Evolutionary conservation across 2,797 vertebrate genomes (phyloP).

Genomic region (Hylomyscus alleni): DNA sequence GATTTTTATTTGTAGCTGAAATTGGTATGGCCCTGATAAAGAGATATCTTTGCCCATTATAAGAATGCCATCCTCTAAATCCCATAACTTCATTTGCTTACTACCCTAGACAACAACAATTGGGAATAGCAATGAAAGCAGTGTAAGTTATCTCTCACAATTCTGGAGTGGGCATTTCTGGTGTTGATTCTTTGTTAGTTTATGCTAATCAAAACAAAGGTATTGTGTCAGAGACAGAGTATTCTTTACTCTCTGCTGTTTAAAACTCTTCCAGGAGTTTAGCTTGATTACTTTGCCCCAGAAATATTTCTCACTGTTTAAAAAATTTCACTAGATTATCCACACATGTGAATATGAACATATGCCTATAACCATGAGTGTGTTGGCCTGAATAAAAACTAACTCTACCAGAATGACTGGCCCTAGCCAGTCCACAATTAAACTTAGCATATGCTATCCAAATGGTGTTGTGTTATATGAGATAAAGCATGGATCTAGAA

Average conservation of each 20-base stretch:
- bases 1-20: not conserved
- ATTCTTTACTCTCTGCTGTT: not conserved
- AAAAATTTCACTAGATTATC: not conserved
- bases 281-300: not conserved
- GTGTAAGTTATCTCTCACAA: not conserved
- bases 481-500: not conserved
- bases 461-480: not conserved
- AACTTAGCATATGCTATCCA: not conserved
- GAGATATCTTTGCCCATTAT: not conserved
- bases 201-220: not conserved
- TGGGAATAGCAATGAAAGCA: too few relatives aligned
- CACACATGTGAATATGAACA: not conserved
- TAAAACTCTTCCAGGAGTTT: not conserved
- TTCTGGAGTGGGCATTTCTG: not conserved
- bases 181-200: not conserved
- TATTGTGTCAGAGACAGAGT: not conserved
- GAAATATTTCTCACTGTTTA: not conserved
- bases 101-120: too few relatives aligned
- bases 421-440: not conserved
- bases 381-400: not conserved
- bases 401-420: accelerated
- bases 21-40: not conserved
- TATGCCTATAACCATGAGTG: not conserved
- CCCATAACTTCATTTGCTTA: not conserved
- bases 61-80: not conserved